phyloP scores from a whole-genome alignment of 1,140 invertebrate species.

The Venustaconcha ellipsiformis region DNA sequence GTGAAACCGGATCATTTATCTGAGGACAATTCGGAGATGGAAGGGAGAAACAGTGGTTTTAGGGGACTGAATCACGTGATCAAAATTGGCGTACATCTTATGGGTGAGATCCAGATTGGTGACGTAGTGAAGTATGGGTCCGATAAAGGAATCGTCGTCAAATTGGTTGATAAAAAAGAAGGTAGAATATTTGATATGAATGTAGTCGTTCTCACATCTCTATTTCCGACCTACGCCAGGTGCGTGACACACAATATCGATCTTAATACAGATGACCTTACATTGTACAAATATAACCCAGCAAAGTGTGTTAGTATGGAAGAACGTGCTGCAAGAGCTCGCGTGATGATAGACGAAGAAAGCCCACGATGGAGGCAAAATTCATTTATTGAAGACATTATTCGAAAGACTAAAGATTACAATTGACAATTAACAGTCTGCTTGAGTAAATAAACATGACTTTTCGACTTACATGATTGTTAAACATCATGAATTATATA shows the following conservation, averaged over 20 bases:
- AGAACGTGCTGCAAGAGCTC: constrained; percentile 2
- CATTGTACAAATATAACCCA: constrained; percentile 2
- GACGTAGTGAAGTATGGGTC: constrained; percentile 2
- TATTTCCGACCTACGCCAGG: background rate
- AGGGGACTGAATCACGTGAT: background rate
- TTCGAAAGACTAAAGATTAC: too few species aligned
- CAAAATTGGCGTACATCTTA: background rate
- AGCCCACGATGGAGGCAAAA: constrained; percentile 3
- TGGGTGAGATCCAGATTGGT: constrained; percentile 3
- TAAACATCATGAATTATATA: too few species aligned
- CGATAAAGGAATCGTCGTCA: background rate
- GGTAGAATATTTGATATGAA: too few species aligned
- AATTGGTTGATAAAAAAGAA: background rate
- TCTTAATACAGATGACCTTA: constrained; percentile 2
- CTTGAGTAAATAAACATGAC: too few species aligned
- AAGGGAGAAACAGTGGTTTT: too few species aligned
- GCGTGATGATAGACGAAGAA: background rate
- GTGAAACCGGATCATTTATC: background rate
- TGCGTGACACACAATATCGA: background rate
- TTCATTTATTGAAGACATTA: constrained; percentile 1
- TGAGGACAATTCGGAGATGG: background rate
- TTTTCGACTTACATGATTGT: too few species aligned
- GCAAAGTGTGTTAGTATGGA: constrained; percentile 2
- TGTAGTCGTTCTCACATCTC: too few species aligned
- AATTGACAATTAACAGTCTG: too few species aligned